These are phyloP conservation scores for Cephalopholis sonnerati DNA, from an alignment of 2,113 vertebrate genomes.

Conservation along the genomic window DNA sequence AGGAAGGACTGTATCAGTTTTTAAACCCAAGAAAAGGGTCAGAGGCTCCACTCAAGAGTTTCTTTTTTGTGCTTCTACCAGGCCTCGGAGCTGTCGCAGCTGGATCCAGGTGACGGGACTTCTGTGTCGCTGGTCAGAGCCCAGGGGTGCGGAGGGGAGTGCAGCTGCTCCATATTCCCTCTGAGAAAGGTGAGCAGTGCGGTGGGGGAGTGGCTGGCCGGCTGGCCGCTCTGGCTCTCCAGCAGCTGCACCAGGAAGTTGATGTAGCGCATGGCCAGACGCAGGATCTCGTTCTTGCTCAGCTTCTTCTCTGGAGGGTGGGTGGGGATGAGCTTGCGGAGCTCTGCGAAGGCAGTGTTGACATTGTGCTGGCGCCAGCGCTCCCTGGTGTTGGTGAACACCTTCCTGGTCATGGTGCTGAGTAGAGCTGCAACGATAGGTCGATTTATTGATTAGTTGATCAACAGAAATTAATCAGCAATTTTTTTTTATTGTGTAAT, in stretches of 20 bases:
- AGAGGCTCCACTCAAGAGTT: conserved; percentile 31
- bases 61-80: conserved; percentile 75
- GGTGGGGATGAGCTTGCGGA: conserved; percentile 97
- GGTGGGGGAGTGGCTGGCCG: conserved; percentile 75
- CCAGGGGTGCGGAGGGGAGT: conserved; percentile 82
- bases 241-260: conserved; percentile 95
- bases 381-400: conserved; percentile 95
- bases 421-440: conserved; percentile 19
- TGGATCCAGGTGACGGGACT: conserved; percentile 86
- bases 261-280: conserved; percentile 98
- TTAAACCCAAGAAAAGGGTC: conserved; percentile 29
- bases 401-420: conserved; percentile 92
- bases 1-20: conserved; percentile 29
- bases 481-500: too few relatives aligned
- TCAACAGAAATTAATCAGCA: background rate
- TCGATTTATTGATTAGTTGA: background rate
- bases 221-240: conserved; percentile 88
- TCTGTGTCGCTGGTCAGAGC: conserved; percentile 84
- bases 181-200: conserved; percentile 84
- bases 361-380: conserved; percentile 98
- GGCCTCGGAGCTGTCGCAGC: conserved; percentile 84
- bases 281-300: conserved; percentile 98
- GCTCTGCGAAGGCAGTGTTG: conserved; percentile 95
- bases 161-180: conserved; percentile 85
- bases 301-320: conserved; percentile 98